Conservation (phyloP, 2,888 invertebrate species). For the Epirrhoe alternata region DNA sequence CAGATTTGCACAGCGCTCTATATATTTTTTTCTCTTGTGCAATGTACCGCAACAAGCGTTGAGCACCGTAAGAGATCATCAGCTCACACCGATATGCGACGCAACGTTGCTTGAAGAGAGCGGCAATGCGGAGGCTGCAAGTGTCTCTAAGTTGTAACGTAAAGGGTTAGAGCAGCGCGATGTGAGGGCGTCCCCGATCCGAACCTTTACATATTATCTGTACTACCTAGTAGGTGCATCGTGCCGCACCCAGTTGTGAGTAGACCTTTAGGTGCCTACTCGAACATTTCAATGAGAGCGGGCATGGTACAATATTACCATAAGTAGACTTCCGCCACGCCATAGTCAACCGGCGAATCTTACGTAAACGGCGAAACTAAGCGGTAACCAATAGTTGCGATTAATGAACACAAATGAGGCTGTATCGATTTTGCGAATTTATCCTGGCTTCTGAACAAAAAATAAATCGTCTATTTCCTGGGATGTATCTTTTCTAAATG, state of each 20-base stretch:
- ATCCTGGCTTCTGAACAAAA: background rate
- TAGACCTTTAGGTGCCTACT: slow-evolving; percentile 3
- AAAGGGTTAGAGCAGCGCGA: too few species aligned
- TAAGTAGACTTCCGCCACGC: slow-evolving; percentile 61
- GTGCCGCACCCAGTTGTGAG: background rate
- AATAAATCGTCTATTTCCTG: background rate
- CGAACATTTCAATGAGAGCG: slow-evolving; percentile 46
- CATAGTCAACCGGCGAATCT: slow-evolving; percentile 42
- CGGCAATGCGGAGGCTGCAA: too few species aligned
- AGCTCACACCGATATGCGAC: too few species aligned
- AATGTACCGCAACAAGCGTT: background rate
- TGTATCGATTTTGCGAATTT: background rate
- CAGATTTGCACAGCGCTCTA: too few species aligned
- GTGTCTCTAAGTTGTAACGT: too few species aligned
- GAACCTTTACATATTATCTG: too few species aligned
- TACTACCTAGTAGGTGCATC: too few species aligned
- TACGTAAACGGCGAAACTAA: slow-evolving; percentile 51
- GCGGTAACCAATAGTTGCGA: slow-evolving; percentile 40
- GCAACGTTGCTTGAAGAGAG: too few species aligned
- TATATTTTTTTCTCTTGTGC: background rate
- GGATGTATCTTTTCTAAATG: too few species aligned
- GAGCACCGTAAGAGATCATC: too few species aligned
- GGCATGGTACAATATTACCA: slow-evolving; percentile 56
- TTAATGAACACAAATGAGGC: slow-evolving; percentile 32
- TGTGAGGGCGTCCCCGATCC: too few species aligned